Percentiles rank a stretch among this genome's conserved stretches.
Conservation (phyloP, 2,888 invertebrate genomes). For the Ecliptopera silaceata region DNA sequence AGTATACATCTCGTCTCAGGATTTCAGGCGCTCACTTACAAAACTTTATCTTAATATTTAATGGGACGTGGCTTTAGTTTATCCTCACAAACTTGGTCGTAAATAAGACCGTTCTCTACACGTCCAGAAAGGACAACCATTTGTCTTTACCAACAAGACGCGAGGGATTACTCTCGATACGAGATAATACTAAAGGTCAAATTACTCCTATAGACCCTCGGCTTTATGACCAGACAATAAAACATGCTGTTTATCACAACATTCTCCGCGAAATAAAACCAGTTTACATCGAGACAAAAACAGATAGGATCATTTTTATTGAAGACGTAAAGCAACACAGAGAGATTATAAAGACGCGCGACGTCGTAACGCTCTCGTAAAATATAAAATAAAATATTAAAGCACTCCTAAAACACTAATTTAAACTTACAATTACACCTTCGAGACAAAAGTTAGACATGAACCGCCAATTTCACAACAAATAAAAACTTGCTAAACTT, state of each 20-base stretch:
- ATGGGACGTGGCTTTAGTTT: slow-evolving; percentile 9
- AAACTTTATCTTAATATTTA: slow-evolving; percentile 14
- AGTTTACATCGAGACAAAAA: slow-evolving; percentile 45
- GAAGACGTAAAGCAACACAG: slow-evolving; percentile 52
- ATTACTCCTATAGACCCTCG: slow-evolving; percentile 55
- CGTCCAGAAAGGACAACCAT: slow-evolving; percentile 42
- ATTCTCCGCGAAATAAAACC: slow-evolving; percentile 56
- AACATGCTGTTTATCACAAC: slow-evolving; percentile 59
- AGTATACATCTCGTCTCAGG: too few relatives aligned
- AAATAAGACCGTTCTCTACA: slow-evolving; percentile 41
- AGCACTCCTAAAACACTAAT: slow-evolving; percentile 56
- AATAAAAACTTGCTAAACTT: slow-evolving; percentile 61
- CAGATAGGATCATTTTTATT: slow-evolving; percentile 49
- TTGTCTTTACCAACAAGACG: slow-evolving; percentile 51
- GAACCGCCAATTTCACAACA: slow-evolving; percentile 47
- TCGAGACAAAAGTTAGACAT: slow-evolving; percentile 47
- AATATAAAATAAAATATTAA: slow-evolving; percentile 37
- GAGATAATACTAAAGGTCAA: slow-evolving; percentile 64
- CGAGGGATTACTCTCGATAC: slow-evolving; percentile 51
- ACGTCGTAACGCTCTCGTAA: slow-evolving; percentile 34
- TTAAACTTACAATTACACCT: slow-evolving; percentile 60
- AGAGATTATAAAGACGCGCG: slow-evolving; percentile 57
- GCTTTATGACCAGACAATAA: slow-evolving; percentile 62
- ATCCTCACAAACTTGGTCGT: slow-evolving; percentile 31
- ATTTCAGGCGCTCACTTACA: slow-evolving; percentile 6